Percentiles rank a stretch among this genome's conserved stretches.
These are phyloP conservation scores for Catostomus latipinnis DNA, from an alignment of 2,797 vertebrate species.

Conservation along the genomic window DNA sequence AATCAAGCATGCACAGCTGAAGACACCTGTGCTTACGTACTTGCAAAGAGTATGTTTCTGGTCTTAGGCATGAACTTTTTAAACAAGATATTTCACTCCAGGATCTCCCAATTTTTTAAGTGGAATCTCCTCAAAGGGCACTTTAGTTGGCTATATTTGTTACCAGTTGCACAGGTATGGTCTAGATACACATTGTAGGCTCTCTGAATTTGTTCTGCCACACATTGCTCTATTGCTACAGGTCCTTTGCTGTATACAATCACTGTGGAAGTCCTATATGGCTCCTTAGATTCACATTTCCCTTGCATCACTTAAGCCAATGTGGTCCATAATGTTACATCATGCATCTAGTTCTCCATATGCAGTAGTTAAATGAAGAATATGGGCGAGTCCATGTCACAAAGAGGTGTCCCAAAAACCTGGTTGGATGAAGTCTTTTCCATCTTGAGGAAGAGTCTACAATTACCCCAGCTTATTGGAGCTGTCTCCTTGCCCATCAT, in stretches of 20 bases:
- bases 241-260: constrained; percentile 1
- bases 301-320: background rate
- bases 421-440: constrained; percentile 41
- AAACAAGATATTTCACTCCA: constrained; percentile 1
- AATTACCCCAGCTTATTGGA: constrained; percentile 20
- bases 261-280: constrained; percentile 1
- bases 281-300: constrained; percentile 1
- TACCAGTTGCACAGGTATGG: background rate
- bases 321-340: constrained; percentile 44
- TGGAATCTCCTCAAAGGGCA: constrained; percentile 22
- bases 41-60: constrained; percentile 14
- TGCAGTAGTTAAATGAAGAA: constrained; percentile 35
- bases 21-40: background rate
- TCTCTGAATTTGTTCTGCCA: constrained; percentile 4
- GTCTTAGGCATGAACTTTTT: background rate
- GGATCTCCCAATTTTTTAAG: background rate
- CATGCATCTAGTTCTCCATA: constrained; percentile 49
- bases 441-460: constrained; percentile 40
- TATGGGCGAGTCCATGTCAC: constrained; percentile 24
- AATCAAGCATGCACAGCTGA: no score
- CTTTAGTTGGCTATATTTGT: constrained; percentile 7
- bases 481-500: constrained; percentile 23
- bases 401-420: constrained; percentile 38
- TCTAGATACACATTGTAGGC: constrained; percentile 17
- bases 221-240: background rate